Percentiles rank a stretch among this genome's conserved stretches.
Evolutionary conservation across 2,797 vertebrate species (phyloP).

Genomic region (Rhinichthys osculus): DNA sequence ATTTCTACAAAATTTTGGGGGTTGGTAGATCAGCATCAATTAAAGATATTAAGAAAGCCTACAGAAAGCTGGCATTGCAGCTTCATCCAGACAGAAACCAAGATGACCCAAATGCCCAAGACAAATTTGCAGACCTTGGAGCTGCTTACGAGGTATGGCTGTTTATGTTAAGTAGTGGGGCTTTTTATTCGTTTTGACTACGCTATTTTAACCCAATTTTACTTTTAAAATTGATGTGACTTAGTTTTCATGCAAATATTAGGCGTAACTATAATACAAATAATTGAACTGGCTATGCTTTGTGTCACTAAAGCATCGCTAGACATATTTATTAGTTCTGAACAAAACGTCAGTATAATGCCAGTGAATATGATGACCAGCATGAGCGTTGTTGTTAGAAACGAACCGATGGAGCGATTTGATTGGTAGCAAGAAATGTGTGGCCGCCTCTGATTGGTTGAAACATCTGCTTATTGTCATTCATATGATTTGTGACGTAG

Average conservation of each 20-base stretch:
- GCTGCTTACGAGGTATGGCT: conserved; percentile 93
- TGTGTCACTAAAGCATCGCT: neutral
- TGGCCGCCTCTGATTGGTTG: conserved; percentile 82
- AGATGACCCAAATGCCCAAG: conserved; percentile 92
- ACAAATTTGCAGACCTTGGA: conserved; percentile 96
- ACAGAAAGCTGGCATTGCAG: conserved; percentile 95
- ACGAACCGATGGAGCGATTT: conserved; percentile 37
- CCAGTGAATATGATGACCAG: neutral
- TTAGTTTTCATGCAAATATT: neutral
- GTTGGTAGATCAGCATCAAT: conserved; percentile 90
- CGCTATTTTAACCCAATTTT: neutral
- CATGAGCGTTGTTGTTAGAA: conserved; percentile 70
- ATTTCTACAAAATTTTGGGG: conserved; percentile 96
- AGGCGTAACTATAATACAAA: neutral
- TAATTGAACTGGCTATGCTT: neutral
- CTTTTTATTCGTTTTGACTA: too few species aligned
- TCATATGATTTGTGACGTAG: conserved; percentile 64
- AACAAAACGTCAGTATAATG: neutral
- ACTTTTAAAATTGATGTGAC: neutral
- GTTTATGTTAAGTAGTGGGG: neutral
- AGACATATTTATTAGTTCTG: neutral
- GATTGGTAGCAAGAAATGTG: conserved; percentile 78
- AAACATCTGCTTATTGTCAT: neutral
- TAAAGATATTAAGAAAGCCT: conserved; percentile 98
- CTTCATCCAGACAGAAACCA: conserved; percentile 95